Base-by-base conservation (phyloP, 2,797 vertebrate species). In the Chelonia mydas region DNA sequence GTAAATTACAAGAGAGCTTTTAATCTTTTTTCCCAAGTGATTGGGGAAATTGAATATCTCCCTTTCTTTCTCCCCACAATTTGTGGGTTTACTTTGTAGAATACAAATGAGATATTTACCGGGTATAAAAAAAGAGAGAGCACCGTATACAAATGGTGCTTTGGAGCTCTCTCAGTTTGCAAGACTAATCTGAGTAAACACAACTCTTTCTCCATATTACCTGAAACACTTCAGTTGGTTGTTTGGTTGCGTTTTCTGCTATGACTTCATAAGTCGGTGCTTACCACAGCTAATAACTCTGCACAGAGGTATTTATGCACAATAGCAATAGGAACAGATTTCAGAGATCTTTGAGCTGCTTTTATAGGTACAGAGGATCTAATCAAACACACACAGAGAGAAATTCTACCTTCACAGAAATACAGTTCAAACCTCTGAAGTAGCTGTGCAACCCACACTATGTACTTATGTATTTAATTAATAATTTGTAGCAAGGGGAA, bases 181-280 rank as follows among this genome's bases (percentile, higher is more conserved):
- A 96, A 97, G 89, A 89, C 93, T 88, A 6, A 94, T 97, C 95
- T 97, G 21, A 94, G 93, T 81, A 95, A 98, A 95, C 95, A 97
- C 97, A 98, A 97, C 97, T 98, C 95, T 97, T 97, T 97, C 89
- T 97, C 95, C 95, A 91, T 96, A 95, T 97, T 98, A 95, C 93
- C 79, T 94, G 94, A 95, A 97, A 96, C 83, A 81, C 88, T 97
- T 96, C 90, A 82, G 90, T 95, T 96, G 78, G 83, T 61, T 96
- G 86, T 96, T 98, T 98, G 94, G 91, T 96, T 91, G 94, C 88
- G 82, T 88, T 95, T 98, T 95, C 81, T 95, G 15, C 92, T 96
- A 91, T 54, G 53, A 85, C 96, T 97, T 96, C 97, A 84, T 86
- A 94, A 96, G 96, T 87, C 80, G 91, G 95, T 6, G 88, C 92